Evolutionary conservation across 2,888 invertebrate genomes (phyloP).

Genomic region (Nasonovia ribisnigri): DNA sequence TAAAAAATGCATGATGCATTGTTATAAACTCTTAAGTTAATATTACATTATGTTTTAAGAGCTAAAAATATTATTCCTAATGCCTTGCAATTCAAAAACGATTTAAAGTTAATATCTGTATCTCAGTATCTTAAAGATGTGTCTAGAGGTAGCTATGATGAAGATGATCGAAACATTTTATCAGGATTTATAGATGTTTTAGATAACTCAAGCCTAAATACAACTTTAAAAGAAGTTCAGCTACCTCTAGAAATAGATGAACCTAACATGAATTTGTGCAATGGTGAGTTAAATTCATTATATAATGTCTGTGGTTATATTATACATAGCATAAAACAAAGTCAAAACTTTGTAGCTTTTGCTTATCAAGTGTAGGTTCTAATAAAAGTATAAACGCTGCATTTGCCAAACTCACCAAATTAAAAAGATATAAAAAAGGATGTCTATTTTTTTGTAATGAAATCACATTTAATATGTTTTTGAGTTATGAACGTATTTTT

Average conservation of each 20-base stretch:
- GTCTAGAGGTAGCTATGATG: not conserved
- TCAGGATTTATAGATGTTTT: not conserved
- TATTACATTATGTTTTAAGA: not conserved
- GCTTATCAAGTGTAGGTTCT: constrained; percentile 16
- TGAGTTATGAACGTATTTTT: not conserved
- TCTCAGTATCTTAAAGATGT: not conserved
- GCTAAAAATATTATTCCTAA: not conserved
- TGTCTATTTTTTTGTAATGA: constrained; percentile 25
- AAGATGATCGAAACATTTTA: not conserved
- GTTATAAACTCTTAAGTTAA: too few species aligned
- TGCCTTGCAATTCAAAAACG: not conserved
- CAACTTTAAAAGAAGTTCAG: too few species aligned
- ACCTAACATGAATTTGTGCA: too few species aligned
- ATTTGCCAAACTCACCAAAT: constrained; percentile 7
- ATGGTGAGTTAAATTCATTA: too few species aligned
- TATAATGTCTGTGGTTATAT: too few species aligned
- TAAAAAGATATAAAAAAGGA: not conserved
- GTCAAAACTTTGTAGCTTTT: constrained; percentile 18
- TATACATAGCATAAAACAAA: constrained; percentile 28
- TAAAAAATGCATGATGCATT: too few species aligned
- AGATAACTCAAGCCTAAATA: too few species aligned
- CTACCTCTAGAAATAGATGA: too few species aligned
- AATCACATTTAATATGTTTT: constrained; percentile 6
- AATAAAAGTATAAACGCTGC: constrained; percentile 15
- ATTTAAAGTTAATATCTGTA: constrained; percentile 13